Evolutionary conservation across 2,888 invertebrate species (phyloP).

Genomic region (Noctua pronuba): DNA sequence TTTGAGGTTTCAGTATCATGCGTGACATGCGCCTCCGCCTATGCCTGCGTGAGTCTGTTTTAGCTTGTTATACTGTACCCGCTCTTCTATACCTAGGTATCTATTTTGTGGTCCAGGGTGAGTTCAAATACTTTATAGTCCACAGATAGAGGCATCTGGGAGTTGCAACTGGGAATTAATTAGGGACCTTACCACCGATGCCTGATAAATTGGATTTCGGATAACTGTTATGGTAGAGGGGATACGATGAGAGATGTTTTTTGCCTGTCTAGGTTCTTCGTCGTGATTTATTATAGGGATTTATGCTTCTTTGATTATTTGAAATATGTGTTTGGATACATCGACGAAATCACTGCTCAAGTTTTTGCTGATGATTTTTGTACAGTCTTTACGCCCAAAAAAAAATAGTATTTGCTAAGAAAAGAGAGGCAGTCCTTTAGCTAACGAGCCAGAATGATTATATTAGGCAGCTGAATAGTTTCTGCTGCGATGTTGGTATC

Average conservation of each 20-base stretch:
- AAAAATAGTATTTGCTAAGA: not conserved
- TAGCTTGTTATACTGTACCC: not conserved
- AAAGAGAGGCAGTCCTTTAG: not conserved
- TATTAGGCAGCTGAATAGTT: conserved; percentile 7
- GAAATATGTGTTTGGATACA: not conserved
- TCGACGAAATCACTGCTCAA: not conserved
- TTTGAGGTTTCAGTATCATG: not conserved
- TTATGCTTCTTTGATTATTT: not conserved
- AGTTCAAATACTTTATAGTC: conserved; percentile 26
- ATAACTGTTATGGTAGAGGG: conserved; percentile 20
- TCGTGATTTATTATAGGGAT: conserved; percentile 1
- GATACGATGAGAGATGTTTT: not conserved
- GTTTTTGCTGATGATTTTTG: not conserved
- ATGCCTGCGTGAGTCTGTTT: not conserved
- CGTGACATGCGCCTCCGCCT: no score
- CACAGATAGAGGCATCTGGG: not conserved
- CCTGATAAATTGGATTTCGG: conserved; percentile 40
- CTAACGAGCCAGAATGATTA: conserved; percentile 5
- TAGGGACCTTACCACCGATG: conserved; percentile 6
- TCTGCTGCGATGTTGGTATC: not conserved
- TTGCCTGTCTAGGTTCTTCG: not conserved
- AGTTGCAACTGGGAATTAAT: conserved; percentile 33
- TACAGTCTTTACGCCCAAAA: not conserved
- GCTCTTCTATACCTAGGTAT: not conserved
- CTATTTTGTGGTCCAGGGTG: conserved; percentile 17